These are phyloP conservation scores for Agapostemon virescens DNA, from an alignment of 2,888 invertebrate species.

Conservation along the genomic window DNA sequence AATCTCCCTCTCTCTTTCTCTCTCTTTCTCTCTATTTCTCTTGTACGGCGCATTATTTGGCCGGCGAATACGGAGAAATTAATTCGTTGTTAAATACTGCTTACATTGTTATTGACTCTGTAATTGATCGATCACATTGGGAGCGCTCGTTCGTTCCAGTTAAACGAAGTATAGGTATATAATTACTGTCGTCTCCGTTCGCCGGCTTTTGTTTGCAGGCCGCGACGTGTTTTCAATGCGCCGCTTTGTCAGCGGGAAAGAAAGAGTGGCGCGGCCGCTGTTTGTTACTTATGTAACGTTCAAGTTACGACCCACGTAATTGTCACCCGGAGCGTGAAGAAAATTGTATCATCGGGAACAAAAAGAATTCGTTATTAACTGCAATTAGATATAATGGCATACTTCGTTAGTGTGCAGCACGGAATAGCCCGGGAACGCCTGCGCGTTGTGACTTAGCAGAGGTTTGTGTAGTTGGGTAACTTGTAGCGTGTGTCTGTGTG, in stretches of 20 bases:
- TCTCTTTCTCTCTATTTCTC: background rate
- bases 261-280: background rate
- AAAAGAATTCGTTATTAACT: slow-evolving; percentile 6
- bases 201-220: background rate
- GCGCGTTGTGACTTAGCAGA: background rate
- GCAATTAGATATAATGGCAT: background rate
- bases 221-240: slow-evolving; percentile 37
- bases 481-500: background rate
- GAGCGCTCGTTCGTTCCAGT: background rate
- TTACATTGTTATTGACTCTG: slow-evolving; percentile 50
- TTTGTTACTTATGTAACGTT: background rate
- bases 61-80: slow-evolving; percentile 24
- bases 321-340: background rate
- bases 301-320: background rate
- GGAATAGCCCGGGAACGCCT: background rate
- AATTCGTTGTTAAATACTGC: slow-evolving; percentile 54
- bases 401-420: background rate
- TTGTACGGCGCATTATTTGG: slow-evolving; percentile 33
- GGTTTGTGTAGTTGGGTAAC: background rate
- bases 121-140: slow-evolving; percentile 47
- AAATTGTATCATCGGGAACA: background rate
- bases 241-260: slow-evolving; percentile 10
- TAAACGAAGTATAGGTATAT: slow-evolving; percentile 33
- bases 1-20: background rate
- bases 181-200: slow-evolving; percentile 30